Percentiles rank a stretch among this genome's conserved stretches.
phyloP scores from a whole-genome alignment of 2,888 invertebrate species.

The Melieria omissa region DNA sequence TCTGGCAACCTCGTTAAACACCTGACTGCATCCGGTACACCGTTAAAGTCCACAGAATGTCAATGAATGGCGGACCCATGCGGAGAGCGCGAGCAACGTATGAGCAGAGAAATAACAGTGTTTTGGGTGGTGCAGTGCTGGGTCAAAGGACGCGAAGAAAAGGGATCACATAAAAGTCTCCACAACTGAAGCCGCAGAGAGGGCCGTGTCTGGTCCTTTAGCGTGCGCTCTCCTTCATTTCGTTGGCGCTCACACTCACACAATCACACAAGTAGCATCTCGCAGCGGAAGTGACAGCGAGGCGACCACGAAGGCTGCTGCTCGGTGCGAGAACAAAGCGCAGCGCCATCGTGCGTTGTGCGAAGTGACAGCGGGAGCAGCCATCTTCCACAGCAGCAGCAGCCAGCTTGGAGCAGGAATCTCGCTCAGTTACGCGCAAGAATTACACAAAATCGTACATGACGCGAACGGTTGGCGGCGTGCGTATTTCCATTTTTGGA shows the following conservation, averaged over 20 bases:
- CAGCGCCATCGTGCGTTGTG: neutral
- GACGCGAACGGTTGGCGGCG: conserved; percentile 35
- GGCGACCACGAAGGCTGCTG: neutral
- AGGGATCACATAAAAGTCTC: conserved; percentile 10
- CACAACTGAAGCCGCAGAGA: neutral
- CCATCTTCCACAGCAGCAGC: conserved; percentile 5
- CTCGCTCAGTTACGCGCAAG: conserved; percentile 57
- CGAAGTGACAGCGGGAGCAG: neutral
- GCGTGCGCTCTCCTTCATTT: no score
- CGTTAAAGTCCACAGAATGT: no score
- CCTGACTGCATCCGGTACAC: conserved; percentile 2
- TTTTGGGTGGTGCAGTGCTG: neutral
- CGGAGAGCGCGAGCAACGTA: no score
- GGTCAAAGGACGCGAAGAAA: no score
- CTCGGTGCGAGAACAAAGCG: conserved; percentile 6
- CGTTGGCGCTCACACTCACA: neutral
- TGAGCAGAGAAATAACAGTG: no score
- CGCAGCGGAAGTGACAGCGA: conserved; percentile 3
- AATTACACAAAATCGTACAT: conserved; percentile 56
- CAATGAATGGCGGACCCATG: no score
- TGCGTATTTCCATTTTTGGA: conserved; percentile 24
- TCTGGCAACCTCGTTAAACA: neutral
- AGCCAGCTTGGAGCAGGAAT: neutral
- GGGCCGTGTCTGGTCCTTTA: no score
- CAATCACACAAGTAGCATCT: neutral